Conservation (phyloP, 2,113 vertebrate species). For the Hucho hucho region DNA sequence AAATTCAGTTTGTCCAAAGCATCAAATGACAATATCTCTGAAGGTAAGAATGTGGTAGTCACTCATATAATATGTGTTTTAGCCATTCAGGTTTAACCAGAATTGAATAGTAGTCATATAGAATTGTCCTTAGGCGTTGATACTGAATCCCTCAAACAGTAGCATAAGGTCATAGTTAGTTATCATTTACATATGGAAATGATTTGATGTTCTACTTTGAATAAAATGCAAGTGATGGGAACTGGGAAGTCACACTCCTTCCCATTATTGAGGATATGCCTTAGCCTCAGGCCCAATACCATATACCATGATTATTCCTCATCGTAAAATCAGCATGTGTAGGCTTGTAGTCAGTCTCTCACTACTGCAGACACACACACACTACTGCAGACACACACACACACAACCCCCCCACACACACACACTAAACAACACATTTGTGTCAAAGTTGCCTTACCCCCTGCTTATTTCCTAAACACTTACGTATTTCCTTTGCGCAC, state of each 20-base stretch:
- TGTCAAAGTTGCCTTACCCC: neutral
- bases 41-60: neutral
- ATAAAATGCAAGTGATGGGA: neutral
- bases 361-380: neutral
- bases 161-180: too few relatives aligned
- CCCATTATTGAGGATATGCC: conserved; percentile 31
- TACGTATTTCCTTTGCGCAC: neutral
- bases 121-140: too few relatives aligned
- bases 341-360: neutral
- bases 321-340: neutral
- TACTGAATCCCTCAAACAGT: too few relatives aligned
- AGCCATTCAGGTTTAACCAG: too few relatives aligned
- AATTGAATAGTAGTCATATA: too few relatives aligned
- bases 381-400: neutral
- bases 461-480: neutral
- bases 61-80: neutral
- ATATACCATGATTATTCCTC: conserved; percentile 5
- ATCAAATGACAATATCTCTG: too few relatives aligned
- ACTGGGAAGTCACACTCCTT: conserved; percentile 14
- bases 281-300: conserved; percentile 21
- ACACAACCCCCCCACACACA: too few relatives aligned
- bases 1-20: too few relatives aligned
- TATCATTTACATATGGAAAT: conserved; percentile 15
- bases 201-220: conserved; percentile 15
- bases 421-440: neutral